Evolutionary conservation across 2,113 vertebrate genomes (phyloP), one percentile per base, ranked within the genome.

Genomic region (Tachysurus vachellii): DNA sequence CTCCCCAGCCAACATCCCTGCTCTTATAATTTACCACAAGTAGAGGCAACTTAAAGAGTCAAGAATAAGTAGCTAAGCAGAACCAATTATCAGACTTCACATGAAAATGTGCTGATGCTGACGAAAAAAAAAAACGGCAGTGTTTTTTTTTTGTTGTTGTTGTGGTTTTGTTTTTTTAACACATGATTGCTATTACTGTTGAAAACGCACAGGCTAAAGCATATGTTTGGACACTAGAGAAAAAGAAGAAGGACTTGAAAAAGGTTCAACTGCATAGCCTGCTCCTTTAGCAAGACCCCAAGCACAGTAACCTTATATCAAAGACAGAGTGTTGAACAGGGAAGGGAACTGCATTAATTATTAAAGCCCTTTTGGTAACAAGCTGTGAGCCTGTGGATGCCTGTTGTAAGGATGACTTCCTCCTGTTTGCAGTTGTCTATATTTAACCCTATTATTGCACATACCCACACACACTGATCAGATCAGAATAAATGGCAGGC

Each of bases 281-380:
- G 90, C 90, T 94, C 92, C 94, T 91, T 92, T 92, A 90, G 94
- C 87, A 89, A 92, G 92, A 94, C 93, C 92, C 88, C 86, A 75
- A 93, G 93, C 91, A 53, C 84, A 89, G 92, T 94, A 95, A 95
- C 95, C 94, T 94, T 93, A 93, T 94, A 95, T 95, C 94, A 95
- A 95, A 95, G 94, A 91, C 86, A 89, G 92, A 91, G 90, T 93
- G 93, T 93, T 89, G 91, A 94, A 93, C 94, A 93, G 91, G 90
- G 91, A 90, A 93, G 91, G 90, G 92, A 94, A 88, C 90, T 87
- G 84, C 93, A 94, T 95, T 93, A 94, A 96, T 95, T 93, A 95
- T 96, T 95, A 91, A 96, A 90, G 64, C 86, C 91, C 91, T 88
- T 91, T 92, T 92, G 90, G 93, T 93, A 94, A 93, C 93, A 94